phyloP scores from a whole-genome alignment of 2,888 invertebrate genomes.

The Eristalis arbustorum region DNA sequence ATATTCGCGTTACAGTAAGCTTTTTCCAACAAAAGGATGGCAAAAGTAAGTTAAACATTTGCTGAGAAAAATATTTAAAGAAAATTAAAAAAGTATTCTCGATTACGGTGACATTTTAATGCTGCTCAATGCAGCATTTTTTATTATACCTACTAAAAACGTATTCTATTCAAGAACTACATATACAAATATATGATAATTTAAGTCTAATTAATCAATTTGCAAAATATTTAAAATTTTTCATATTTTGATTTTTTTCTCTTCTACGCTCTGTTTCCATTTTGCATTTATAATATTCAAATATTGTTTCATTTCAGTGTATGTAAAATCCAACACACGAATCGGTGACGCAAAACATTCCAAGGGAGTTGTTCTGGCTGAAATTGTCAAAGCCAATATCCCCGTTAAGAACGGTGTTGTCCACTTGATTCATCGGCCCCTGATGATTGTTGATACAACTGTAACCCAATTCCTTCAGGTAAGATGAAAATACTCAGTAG shows the following conservation, averaged over 20 bases:
- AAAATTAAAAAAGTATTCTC: no score
- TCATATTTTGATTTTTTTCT: no score
- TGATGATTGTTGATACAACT: conserved; percentile 95
- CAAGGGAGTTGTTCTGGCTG: conserved; percentile 91
- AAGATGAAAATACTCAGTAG: conserved; percentile 76
- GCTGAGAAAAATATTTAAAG: no score
- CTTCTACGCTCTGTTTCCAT: no score
- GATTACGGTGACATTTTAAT: no score
- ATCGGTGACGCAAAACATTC: conserved; percentile 89
- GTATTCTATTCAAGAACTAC: background rate
- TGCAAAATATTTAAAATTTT: no score
- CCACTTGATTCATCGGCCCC: conserved; percentile 93
- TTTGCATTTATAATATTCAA: background rate
- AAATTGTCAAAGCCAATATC: conserved; percentile 93
- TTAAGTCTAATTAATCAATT: no score
- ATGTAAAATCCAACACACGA: conserved; percentile 91
- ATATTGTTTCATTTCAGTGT: conserved; percentile 82
- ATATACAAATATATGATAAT: background rate
- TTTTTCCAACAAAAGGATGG: conserved; percentile 88
- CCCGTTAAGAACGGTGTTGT: conserved; percentile 96
- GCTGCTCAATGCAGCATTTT: no score
- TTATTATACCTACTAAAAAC: background rate
- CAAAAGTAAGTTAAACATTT: conserved; percentile 82
- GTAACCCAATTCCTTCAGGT: conserved; percentile 93
- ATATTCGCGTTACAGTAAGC: conserved; percentile 90